Conservation (phyloP, 2,797 vertebrate species). For the Oreochromis mossambicus region DNA sequence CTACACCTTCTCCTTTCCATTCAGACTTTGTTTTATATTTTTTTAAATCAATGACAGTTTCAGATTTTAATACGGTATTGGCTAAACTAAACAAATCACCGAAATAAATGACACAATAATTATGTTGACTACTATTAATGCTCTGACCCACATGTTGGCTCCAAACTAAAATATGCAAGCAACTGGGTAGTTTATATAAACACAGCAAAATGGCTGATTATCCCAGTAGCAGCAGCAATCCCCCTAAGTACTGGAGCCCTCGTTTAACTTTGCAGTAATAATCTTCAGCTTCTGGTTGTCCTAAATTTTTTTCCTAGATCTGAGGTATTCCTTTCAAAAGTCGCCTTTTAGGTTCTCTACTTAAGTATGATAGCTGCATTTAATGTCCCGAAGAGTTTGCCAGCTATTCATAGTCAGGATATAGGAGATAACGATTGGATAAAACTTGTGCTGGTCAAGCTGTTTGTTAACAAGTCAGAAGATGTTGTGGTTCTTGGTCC, state of each 20-base stretch:
- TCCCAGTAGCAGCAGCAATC: constrained; percentile 67
- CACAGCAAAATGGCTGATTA: constrained; percentile 56
- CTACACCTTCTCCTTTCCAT: neutral
- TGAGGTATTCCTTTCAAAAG: constrained; percentile 24
- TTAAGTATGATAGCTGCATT: constrained; percentile 7
- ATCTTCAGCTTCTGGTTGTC: constrained; percentile 56
- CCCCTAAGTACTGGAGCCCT: constrained; percentile 48
- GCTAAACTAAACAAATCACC: constrained; percentile 67
- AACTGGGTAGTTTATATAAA: constrained; percentile 74
- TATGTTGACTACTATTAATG: constrained; percentile 62
- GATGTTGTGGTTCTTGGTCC: neutral
- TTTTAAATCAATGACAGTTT: constrained; percentile 29
- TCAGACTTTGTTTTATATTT: neutral
- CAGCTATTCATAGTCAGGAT: neutral
- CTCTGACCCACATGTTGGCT: constrained; percentile 68
- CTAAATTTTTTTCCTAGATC: constrained; percentile 33
- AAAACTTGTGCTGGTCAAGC: neutral
- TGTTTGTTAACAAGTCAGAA: neutral
- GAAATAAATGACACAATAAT: constrained; percentile 60
- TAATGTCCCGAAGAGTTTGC: constrained; percentile 12
- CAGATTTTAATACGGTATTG: constrained; percentile 47
- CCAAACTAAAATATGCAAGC: constrained; percentile 64
- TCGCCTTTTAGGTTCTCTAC: constrained; percentile 22
- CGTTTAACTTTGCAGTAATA: constrained; percentile 75
- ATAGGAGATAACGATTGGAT: neutral